Evolutionary conservation across 2,888 invertebrate species (phyloP), one percentile per base, ranked within the genome.

Genomic region (Epistrophe grossulariae): DNA sequence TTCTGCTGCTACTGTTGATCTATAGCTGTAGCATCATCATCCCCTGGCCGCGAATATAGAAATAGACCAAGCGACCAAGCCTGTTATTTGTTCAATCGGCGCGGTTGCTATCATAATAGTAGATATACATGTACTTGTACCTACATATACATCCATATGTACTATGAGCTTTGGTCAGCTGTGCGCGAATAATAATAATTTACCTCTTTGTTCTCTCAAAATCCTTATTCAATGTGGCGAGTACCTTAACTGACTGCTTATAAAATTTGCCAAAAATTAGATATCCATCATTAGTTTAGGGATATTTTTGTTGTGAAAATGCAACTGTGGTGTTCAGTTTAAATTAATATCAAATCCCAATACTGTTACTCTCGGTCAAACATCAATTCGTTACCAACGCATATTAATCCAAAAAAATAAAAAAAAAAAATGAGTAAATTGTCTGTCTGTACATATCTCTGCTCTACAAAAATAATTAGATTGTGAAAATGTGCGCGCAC

Each of bases 61-160:
- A 45, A 45, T 66, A 66, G 31, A 66, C 50, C 48, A 57, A 81
- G 77, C 84, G 31, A 66, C 50, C 48, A 57, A 81, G 77, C 84
- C 77, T 81, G 66, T 66, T 73, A 82, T 79, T 85, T 82, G 73
- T 79, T 82, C 17, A 82, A 73, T 82, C 82, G 57, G n/a, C n/a
- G n/a, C n/a, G n/a, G 82, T 79, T 79, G 70, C 71, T 74, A 74
- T 78, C 35, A 35, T 35, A 31, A 19, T 2, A 24, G 24, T 24
- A n/a, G n/a, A n/a, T 52, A 52, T 50, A 50, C 0, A 24, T 24
- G 24, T 7, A 24, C 13, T 24, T 40, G 40, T 40, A 17, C 24
- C 24, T 72, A 35, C 35, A 1, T 8, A 9, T 35, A 35, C 8
- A 8, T 35, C 1, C 19, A 9, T 52, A 2, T 43, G n/a, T 28